These are phyloP conservation scores for Manacus vitellinus DNA, from an alignment of 2,113 vertebrate species.

Conservation along the genomic window DNA sequence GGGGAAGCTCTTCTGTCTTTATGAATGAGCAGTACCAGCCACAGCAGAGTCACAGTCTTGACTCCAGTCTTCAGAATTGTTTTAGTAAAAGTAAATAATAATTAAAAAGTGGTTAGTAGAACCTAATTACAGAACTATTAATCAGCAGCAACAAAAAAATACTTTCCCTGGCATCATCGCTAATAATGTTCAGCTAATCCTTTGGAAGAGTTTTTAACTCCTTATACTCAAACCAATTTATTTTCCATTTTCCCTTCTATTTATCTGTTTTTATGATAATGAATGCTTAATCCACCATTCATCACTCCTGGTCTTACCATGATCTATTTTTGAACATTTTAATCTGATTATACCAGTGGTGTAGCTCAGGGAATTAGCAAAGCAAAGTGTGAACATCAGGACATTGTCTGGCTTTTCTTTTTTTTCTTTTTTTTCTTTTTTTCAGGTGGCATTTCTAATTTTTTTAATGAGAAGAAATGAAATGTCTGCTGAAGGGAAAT, in stretches of 20 bases:
- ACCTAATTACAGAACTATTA: neutral
- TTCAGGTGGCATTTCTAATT: neutral
- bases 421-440: neutral
- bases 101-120: neutral
- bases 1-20: neutral
- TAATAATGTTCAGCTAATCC: neutral
- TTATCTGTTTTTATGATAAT: neutral
- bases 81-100: neutral
- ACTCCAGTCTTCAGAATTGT: neutral
- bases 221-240: neutral
- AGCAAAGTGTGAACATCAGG: neutral
- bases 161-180: neutral
- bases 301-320: neutral
- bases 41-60: neutral
- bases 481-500: neutral
- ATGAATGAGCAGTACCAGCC: neutral
- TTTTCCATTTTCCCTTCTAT: neutral
- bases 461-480: neutral
- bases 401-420: neutral
- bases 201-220: neutral
- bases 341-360: constrained; percentile 19
- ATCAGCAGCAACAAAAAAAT: neutral
- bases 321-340: neutral
- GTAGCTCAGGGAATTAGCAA: neutral
- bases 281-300: neutral